Percentiles rank a stretch among this genome's conserved stretches.
phyloP scores from a whole-genome alignment of 2,888 invertebrate genomes.

The Matsumyia berberina region DNA sequence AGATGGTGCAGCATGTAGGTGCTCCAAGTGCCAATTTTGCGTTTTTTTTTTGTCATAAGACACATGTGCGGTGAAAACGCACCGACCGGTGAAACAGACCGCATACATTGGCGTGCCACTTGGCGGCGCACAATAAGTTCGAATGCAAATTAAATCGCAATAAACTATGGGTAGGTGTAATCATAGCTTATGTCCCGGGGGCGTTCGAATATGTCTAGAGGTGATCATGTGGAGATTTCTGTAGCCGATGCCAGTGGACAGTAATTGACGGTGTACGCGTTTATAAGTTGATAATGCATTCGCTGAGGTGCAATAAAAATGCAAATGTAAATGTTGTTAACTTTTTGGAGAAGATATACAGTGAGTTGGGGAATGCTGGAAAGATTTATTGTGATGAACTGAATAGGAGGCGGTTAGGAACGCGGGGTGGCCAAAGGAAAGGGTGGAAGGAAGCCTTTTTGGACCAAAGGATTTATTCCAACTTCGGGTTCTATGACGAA shows the following conservation, averaged over 20 bases:
- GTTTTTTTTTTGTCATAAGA: slow-evolving; percentile 55
- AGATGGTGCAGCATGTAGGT: slow-evolving; percentile 29
- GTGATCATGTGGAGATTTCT: slow-evolving; percentile 29
- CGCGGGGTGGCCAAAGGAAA: not conserved
- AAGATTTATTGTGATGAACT: slow-evolving; percentile 15
- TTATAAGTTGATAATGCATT: slow-evolving; percentile 52
- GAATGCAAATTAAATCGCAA: slow-evolving; percentile 75
- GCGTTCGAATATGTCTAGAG: slow-evolving; percentile 61
- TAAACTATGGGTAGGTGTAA: slow-evolving; percentile 72
- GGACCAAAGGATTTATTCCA: no score
- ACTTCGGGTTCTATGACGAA: no score
- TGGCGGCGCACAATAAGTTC: slow-evolving; percentile 56
- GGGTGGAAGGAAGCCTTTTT: no score
- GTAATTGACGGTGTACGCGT: slow-evolving; percentile 36
- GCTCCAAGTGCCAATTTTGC: slow-evolving; percentile 63
- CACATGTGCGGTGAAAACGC: slow-evolving; percentile 53
- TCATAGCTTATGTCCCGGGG: slow-evolving; percentile 66
- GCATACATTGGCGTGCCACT: slow-evolving; percentile 55
- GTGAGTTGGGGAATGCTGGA: not conserved
- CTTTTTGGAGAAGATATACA: not conserved
- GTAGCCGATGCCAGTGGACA: slow-evolving; percentile 22
- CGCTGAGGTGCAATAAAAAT: slow-evolving; percentile 64
- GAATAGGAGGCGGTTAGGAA: not conserved
- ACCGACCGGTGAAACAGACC: slow-evolving; percentile 3
- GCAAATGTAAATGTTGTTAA: slow-evolving; percentile 57